Conservation (phyloP, 2,888 invertebrate genomes). For the Trilocha varians region DNA sequence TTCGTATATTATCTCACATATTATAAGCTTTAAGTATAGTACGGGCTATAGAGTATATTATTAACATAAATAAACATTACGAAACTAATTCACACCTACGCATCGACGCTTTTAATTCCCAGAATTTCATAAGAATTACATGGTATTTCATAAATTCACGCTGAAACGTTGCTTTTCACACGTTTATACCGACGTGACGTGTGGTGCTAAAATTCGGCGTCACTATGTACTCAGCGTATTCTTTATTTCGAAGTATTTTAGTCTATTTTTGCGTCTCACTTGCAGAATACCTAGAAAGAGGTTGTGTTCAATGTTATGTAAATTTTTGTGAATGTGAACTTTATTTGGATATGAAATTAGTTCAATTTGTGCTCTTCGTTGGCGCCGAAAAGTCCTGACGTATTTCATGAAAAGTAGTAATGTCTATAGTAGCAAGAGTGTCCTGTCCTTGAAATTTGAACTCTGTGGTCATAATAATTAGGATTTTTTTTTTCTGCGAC, state of each 20-base stretch:
- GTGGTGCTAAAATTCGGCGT: slow-evolving; percentile 12
- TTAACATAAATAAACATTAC: too few relatives aligned
- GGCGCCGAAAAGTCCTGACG: slow-evolving; percentile 18
- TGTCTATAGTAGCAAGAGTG: too few relatives aligned
- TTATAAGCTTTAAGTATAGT: too few relatives aligned
- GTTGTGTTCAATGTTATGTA: slow-evolving; percentile 14
- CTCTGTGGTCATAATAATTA: too few relatives aligned
- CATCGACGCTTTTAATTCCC: neutral
- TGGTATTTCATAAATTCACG: neutral
- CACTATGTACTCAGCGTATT: slow-evolving; percentile 19
- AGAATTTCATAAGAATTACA: neutral
- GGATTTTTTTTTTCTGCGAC: too few relatives aligned
- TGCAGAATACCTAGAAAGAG: too few relatives aligned
- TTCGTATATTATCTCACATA: too few relatives aligned
- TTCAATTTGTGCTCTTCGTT: slow-evolving; percentile 8
- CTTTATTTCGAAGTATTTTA: slow-evolving; percentile 9
- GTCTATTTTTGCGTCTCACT: too few relatives aligned
- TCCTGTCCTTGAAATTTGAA: too few relatives aligned
- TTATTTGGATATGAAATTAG: slow-evolving; percentile 20
- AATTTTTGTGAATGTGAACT: slow-evolving; percentile 18
- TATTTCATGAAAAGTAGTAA: slow-evolving; percentile 14
- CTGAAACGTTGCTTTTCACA: slow-evolving; percentile 1
- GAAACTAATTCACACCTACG: too few relatives aligned
- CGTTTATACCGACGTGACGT: slow-evolving; percentile 11
- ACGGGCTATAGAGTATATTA: too few relatives aligned